Conservation (phyloP, 1,140 invertebrate genomes). For the Ectropis grisescens region DNA sequence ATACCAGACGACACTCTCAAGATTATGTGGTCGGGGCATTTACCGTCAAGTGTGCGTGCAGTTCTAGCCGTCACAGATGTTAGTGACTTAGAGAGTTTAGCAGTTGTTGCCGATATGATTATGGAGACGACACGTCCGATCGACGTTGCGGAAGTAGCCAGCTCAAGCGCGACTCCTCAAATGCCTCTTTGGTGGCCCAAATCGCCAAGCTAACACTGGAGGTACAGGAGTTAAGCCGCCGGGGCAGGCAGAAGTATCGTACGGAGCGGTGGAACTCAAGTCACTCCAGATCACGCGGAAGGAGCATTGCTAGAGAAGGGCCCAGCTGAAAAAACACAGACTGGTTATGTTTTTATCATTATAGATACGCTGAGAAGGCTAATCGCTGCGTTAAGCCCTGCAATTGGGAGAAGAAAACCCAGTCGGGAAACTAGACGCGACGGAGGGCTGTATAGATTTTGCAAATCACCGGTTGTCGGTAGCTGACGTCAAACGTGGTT, state of each 20-base stretch:
- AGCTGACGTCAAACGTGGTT: not conserved
- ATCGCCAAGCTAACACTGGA: not conserved
- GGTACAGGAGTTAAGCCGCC: not conserved
- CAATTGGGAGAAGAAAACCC: conserved; percentile 4
- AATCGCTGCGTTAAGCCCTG: conserved; percentile 6
- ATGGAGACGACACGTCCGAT: not conserved
- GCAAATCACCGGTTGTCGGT: not conserved
- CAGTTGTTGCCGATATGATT: not conserved
- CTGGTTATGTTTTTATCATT: conserved; percentile 11
- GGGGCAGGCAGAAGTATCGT: not conserved
- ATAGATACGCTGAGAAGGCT: conserved; percentile 2
- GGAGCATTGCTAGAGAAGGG: too few species aligned
- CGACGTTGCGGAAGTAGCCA: too few species aligned
- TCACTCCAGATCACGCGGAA: not conserved
- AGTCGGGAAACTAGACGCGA: not conserved
- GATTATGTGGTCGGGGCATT: conserved; percentile 12
- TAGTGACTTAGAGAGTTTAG: conserved; percentile 5
- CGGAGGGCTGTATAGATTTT: not conserved
- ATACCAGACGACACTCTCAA: conserved; percentile 10
- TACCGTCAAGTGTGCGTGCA: conserved; percentile 10
- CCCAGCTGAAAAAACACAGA: conserved; percentile 1
- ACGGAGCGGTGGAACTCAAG: not conserved
- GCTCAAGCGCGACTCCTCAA: too few species aligned
- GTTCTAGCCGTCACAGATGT: conserved; percentile 5
- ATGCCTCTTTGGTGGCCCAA: not conserved